Percentiles rank a stretch among this genome's conserved stretches.
Conservation (phyloP, 2,888 invertebrate genomes). For the Andrena praecox region DNA sequence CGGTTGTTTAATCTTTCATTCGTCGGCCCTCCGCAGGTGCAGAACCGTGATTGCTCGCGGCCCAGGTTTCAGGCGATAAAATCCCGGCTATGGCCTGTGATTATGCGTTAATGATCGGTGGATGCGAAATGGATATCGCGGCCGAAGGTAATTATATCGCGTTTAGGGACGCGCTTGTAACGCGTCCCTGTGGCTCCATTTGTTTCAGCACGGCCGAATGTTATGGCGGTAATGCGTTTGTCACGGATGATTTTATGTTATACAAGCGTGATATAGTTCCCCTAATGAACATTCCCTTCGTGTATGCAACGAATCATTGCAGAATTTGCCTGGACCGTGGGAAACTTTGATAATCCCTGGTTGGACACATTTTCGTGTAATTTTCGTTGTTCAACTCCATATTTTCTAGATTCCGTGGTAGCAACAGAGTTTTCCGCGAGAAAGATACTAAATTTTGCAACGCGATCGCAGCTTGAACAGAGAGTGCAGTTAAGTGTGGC, state of each 20-base stretch:
- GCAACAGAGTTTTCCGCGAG: too few species aligned
- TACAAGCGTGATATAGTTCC: neutral
- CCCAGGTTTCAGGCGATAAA: conserved; percentile 49
- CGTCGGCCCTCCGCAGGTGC: neutral
- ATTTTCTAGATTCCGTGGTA: neutral
- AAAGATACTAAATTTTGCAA: too few species aligned
- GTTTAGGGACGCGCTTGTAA: conserved; percentile 25
- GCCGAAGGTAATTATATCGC: conserved; percentile 42
- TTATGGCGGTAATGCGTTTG: conserved; percentile 27
- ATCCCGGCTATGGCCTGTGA: conserved; percentile 54
- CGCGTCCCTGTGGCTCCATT: conserved; percentile 45
- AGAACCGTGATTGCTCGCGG: conserved; percentile 19
- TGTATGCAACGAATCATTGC: conserved; percentile 1
- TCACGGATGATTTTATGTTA: conserved; percentile 12
- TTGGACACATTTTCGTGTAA: neutral
- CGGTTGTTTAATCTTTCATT: conserved; percentile 35
- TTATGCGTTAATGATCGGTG: conserved; percentile 59
- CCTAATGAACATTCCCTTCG: neutral
- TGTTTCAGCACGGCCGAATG: conserved; percentile 28
- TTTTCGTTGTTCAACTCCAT: neutral
- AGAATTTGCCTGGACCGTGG: neutral
- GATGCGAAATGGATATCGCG: conserved; percentile 38
- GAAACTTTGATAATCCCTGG: neutral
- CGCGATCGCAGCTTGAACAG: too few species aligned
- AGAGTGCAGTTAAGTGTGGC: too few species aligned